Base-by-base conservation (phyloP, 2,888 invertebrate species). In the Drosophila helvetica region DNA sequence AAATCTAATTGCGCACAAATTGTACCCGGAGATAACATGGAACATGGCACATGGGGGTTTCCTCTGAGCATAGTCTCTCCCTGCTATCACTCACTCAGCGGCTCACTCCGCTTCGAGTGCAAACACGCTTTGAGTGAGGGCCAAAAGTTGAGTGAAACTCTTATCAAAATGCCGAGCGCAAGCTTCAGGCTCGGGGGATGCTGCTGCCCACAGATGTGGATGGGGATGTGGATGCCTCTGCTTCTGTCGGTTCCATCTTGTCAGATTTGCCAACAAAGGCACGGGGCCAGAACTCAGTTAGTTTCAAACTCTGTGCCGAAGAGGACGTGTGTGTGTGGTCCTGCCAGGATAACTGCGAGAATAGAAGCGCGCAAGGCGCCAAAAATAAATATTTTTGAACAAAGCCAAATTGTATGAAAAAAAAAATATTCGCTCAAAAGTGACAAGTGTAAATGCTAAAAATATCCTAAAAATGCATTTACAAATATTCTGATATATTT, bases 291-390 rank as follows among this genome's bases (percentile, higher is more conserved):
- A 69, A 78, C 78, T 91, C 86, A 91, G 91, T 91, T 88, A 84
- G 84, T 85, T 86, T 84, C 88, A 90, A 89, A 90, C 91, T 86
- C 90, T 90, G 83, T 89, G 86, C 86, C 84, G 80, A 89, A 83
- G 79, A 91, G 90, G 91, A 90, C 90, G 91, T 82, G 75, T 59
- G 63, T 30, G 47, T 22, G 22, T 10, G 54, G 43, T 15, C 27
- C 9, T 19, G 25, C 15, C 48, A 54, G 55, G 55, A 45, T 47
- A 61, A 42, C 46, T 17, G 22, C 27, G 48, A 33, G 46, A 30
- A 66, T 17, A 33, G 54, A 45, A 58, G 59, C 75, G 75, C 38
- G 15, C 38, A 38, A 38, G 38, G 38, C 38, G 54, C 75, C 54
- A 30, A 53, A 42, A 19, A 27, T 12, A 52, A 67, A 42, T 52